Evolutionary conservation across 2,797 vertebrate species (phyloP).

Genomic region (Notamacropus eugenii): DNA sequence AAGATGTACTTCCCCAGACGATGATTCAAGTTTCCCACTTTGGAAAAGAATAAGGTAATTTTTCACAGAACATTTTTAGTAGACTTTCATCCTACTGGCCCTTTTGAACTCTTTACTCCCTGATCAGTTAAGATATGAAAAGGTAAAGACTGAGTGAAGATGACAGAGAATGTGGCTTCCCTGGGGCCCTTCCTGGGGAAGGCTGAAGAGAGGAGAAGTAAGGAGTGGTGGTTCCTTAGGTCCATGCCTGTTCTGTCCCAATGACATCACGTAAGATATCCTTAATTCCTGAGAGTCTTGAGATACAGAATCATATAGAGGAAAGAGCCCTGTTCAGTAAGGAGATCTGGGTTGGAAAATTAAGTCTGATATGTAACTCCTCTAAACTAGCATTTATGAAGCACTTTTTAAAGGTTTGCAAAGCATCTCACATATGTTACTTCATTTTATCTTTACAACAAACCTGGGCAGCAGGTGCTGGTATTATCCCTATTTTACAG

Average conservation of each 20-base stretch:
- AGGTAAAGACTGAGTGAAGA: neutral
- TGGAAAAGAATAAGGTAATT: constrained; percentile 34
- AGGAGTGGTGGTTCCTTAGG: constrained; percentile 19
- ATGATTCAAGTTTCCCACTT: constrained; percentile 39
- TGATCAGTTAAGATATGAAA: neutral
- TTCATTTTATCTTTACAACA: neutral
- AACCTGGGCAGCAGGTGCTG: neutral
- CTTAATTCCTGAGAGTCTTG: constrained; percentile 18
- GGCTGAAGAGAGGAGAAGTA: neutral
- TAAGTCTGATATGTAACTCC: neutral
- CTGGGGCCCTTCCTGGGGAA: constrained; percentile 13
- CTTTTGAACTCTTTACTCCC: constrained; percentile 47
- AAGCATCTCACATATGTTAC: constrained; percentile 27
- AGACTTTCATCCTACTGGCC: neutral
- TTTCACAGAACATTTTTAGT: constrained; percentile 32
- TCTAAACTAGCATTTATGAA: neutral
- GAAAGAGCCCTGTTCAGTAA: neutral
- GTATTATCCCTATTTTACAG: neutral
- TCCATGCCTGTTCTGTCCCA: constrained; percentile 21
- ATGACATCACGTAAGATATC: constrained; percentile 14
- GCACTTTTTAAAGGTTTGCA: neutral
- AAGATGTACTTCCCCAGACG: constrained; percentile 39
- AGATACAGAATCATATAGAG: neutral
- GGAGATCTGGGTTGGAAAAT: neutral
- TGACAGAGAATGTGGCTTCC: constrained; percentile 29